Base-by-base conservation (phyloP, 2,888 invertebrate genomes). In the Heliconius erato region DNA sequence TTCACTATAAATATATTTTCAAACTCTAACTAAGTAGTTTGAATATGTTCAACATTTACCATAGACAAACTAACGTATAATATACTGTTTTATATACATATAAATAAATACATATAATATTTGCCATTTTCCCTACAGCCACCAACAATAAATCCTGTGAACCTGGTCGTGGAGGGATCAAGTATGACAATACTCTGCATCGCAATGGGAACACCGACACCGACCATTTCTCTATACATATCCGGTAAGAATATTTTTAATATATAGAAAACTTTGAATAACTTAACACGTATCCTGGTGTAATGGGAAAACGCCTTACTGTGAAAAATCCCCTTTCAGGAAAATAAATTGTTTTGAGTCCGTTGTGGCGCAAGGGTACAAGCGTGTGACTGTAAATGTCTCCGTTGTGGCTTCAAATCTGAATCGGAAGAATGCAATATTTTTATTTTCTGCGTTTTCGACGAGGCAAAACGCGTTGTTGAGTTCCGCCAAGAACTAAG, bases 181-280 rank as follows among this genome's bases (percentile, higher is more conserved):
- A 98, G 98, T 85, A 98, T 98, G 98, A 98, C 98, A 0, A 97
- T 98, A 82, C 96, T 98, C 3, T 98, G 98, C 89, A 97, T 98
- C 81, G 98, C 98, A 0, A 97, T 98, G 96, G 98, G 98, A 14
- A 98, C 98, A 44, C 98, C 98, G 0, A 97, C 98, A 84, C 98
- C 98, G 0, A 98, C 97, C 3, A 98, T 98, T 80, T 98, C 98
- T 0, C 93, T 98, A 0, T 98, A 98, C 90, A 97, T 98, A 84
- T 97, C 97, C 83, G 98, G 98, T 89, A 93, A 97, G 92, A 87
- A 32, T 32, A 54, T 16, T 11, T 32, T 63, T 16, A 12, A 28
- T 19, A 11, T 28, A 23, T 7, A 26, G 23, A 28, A 28, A 67
- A 11, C 6, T 16, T 67, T 26, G 2, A 28, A 67, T 67, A 28